Evolutionary conservation across 2,113 vertebrate genomes (phyloP).

Genomic region (Scomber colias): DNA sequence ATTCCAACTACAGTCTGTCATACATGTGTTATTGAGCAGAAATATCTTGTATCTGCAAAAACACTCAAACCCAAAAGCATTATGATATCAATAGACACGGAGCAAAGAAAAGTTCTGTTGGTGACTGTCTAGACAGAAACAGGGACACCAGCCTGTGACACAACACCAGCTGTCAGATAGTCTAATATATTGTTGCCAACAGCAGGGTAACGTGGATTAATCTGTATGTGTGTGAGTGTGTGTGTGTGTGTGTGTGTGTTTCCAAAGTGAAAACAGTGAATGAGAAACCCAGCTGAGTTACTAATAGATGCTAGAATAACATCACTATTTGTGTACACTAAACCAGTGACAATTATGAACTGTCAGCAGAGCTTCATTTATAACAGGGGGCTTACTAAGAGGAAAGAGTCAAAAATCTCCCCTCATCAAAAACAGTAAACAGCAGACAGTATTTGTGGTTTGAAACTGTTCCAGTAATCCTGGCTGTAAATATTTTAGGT

Average conservation of each 20-base stretch:
- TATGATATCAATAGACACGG: slow-evolving; percentile 1
- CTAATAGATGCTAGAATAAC: slow-evolving; percentile 26
- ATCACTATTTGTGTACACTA: neutral
- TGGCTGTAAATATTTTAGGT: neutral
- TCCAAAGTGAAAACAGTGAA: neutral
- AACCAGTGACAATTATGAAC: neutral
- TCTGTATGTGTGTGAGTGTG: neutral
- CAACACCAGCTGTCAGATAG: slow-evolving; percentile 1
- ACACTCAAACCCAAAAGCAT: neutral
- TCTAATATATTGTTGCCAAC: neutral
- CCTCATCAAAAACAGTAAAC: neutral
- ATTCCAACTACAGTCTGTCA: too few relatives aligned
- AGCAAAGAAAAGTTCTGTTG: neutral
- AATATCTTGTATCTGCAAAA: too few relatives aligned
- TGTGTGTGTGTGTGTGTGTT: neutral
- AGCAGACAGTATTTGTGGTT: neutral
- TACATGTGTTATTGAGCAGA: too few relatives aligned
- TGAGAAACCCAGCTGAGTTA: neutral
- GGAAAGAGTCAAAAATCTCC: neutral
- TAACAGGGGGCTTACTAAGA: neutral
- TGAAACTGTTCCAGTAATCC: neutral
- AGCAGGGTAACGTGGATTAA: neutral
- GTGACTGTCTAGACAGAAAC: neutral
- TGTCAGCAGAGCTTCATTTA: slow-evolving; percentile 17
- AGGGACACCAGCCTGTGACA: neutral